Evolutionary conservation across 2,797 vertebrate genomes (phyloP), one percentile per base, ranked within the genome.

Genomic region (Poecilia gillii): DNA sequence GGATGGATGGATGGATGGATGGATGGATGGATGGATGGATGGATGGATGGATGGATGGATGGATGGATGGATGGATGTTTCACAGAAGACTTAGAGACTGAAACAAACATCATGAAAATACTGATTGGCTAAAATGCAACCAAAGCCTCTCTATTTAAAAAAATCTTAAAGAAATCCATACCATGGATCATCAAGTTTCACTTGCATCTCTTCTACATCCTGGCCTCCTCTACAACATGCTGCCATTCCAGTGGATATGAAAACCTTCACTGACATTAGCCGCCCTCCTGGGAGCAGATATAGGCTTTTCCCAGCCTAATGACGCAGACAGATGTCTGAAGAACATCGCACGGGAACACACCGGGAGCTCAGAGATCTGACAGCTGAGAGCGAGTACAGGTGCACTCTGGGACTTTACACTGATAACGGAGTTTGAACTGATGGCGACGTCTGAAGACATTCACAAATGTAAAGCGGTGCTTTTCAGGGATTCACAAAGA

Each of bases 321-420:
- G 83, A 87, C 84, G 75, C 23, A 75, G 68, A 46, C 51, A 80
- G 76, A 49, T 81, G 73, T 85, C 86, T 84, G 78, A 77, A 73
- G 85, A 82, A 88, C 68, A 82, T 39, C 13, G 70, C 72, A n/a
- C 72, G 80, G 43, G 73, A 83, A 83, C 79, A 68, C 79, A 71
- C 82, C 68, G 43, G 81, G 79, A 84, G 84, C 59, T 23, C 70
- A 75, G 73, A 86, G 49, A 84, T 83, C 82, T 83, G 81, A 78
- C 85, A 73, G 75, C 81, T 77, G 81, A 72, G 74, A 79, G 77
- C 72, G 57, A 81, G 73, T 18, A 64, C 39, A 80, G 76, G 81
- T 45, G 77, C 76, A 82, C 64, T 62, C 59, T 80, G 82, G 76
- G 80, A 79, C 62, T 53, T 77, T 76, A 80, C 76, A 51, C 9